Percentiles rank a stretch among this genome's conserved stretches.
Evolutionary conservation across 2,113 vertebrate species (phyloP).

Genomic region (Sapajus apella): DNA sequence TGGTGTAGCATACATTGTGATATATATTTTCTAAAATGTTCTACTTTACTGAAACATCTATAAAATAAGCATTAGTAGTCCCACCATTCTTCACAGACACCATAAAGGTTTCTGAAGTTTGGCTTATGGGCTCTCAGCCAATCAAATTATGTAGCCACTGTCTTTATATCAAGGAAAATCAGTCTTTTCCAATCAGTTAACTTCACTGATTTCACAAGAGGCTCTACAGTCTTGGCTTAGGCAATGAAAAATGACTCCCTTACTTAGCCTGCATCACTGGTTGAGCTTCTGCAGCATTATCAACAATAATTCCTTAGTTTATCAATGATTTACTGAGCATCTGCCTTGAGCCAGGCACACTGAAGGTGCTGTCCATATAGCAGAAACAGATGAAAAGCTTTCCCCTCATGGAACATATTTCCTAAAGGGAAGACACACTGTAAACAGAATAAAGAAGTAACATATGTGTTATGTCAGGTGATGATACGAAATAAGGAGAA

Average conservation of each 20-base stretch:
- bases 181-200: constrained; percentile 5
- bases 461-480: not conserved
- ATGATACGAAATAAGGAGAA: not conserved
- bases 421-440: not conserved
- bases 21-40: not conserved
- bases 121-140: not conserved
- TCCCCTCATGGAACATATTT: not conserved
- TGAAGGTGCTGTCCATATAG: not conserved
- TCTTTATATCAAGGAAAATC: constrained; percentile 18
- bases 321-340: not conserved
- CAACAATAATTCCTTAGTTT: not conserved
- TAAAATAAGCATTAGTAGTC: not conserved
- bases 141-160: not conserved
- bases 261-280: not conserved
- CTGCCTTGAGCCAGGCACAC: not conserved
- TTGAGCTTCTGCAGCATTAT: not conserved
- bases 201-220: constrained; percentile 42
- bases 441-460: constrained; percentile 4
- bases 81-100: not conserved
- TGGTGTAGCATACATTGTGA: not conserved
- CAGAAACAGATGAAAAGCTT: not conserved
- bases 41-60: not conserved
- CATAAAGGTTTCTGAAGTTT: not conserved
- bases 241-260: not conserved
- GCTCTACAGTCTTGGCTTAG: not conserved